Conservation (phyloP, 2,888 invertebrate genomes). For the Plebejus argus region DNA sequence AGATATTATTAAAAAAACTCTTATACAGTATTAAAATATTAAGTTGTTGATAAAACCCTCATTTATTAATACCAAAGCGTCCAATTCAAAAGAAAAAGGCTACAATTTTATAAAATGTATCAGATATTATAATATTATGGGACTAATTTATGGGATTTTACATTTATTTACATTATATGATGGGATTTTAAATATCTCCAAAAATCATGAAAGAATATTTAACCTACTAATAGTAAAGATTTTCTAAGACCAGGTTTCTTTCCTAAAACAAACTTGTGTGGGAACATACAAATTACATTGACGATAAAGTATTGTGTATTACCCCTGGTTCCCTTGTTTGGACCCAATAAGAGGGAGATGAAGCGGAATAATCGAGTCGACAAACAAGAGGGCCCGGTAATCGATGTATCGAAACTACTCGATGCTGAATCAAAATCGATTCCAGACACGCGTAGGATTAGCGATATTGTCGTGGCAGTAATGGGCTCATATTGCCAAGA, state of each 20-base stretch:
- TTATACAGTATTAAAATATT: background rate
- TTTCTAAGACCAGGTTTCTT: background rate
- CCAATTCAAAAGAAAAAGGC: background rate
- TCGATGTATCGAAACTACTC: constrained; percentile 56
- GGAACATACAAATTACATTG: constrained; percentile 31
- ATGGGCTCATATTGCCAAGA: constrained; percentile 8
- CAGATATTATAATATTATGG: too few relatives aligned
- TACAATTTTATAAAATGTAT: too few relatives aligned
- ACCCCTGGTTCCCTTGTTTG: constrained; percentile 44
- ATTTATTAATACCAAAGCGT: background rate
- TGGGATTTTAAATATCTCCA: background rate
- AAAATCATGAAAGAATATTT: background rate
- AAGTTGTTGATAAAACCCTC: too few relatives aligned
- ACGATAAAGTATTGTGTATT: constrained; percentile 36
- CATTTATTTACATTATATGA: too few relatives aligned
- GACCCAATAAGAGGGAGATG: constrained; percentile 73
- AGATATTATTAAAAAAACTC: too few relatives aligned
- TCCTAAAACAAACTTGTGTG: constrained; percentile 28
- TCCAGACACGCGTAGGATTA: constrained; percentile 32
- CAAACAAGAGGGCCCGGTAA: constrained; percentile 71
- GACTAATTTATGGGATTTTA: too few relatives aligned
- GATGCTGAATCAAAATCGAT: constrained; percentile 46
- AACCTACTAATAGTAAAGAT: background rate
- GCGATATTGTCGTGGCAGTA: constrained; percentile 15
- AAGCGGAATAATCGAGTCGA: constrained; percentile 77